These are phyloP conservation scores for Ptycholaimellus sp. DNA, from an alignment of 2,888 invertebrate genomes.

Conservation along the genomic window DNA sequence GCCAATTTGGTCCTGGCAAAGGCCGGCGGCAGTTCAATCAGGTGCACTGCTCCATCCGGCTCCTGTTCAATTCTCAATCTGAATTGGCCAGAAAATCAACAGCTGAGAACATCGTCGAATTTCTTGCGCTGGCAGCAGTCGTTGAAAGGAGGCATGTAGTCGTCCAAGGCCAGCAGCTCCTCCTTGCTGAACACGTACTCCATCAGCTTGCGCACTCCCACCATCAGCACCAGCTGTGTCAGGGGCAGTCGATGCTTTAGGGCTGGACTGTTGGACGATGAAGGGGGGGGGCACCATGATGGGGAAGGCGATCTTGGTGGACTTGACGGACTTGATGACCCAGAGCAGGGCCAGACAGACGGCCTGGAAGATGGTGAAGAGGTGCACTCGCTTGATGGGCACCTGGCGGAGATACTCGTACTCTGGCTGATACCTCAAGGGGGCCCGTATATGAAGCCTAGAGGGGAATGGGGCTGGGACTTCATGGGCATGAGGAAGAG, in stretches of 20 bases:
- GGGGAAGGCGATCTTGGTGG: constrained; percentile 80
- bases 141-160: constrained; percentile 92
- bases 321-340: constrained; percentile 71
- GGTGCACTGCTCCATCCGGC: too few species aligned
- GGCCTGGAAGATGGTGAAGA: constrained; percentile 57
- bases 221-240: constrained; percentile 70
- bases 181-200: constrained; percentile 70
- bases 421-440: constrained; percentile 92
- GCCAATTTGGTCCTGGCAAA: too few species aligned
- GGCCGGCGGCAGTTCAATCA: too few species aligned
- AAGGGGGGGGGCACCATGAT: constrained; percentile 47
- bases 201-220: constrained; percentile 68
- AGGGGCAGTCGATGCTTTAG: too few species aligned
- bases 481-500: constrained; percentile 94
- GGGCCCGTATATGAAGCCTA: too few species aligned
- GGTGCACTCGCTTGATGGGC: constrained; percentile 63
- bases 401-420: constrained; percentile 91
- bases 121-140: too few species aligned
- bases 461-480: too few species aligned
- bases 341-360: constrained; percentile 61
- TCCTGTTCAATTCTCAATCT: too few species aligned
- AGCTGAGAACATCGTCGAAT: too few species aligned
- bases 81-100: too few species aligned
- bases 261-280: too few species aligned
- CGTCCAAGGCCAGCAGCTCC: constrained; percentile 81